A percentile compares a stretch with the other conserved stretches of the same genome.
Evolutionary conservation across 2,888 invertebrate species (phyloP).

Genomic region (Phortica magna): DNA sequence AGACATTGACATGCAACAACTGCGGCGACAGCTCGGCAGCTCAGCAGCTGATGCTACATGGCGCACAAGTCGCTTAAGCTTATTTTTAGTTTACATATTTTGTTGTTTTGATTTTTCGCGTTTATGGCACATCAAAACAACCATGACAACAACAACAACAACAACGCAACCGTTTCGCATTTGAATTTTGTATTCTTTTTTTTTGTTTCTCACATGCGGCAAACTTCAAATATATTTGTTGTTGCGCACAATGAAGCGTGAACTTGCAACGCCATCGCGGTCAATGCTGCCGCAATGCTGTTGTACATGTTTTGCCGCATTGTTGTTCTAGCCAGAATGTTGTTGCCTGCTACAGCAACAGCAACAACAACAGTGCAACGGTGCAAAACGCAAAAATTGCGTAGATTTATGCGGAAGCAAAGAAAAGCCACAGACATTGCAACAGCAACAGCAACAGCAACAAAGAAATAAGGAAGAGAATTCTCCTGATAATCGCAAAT

Average conservation of each 20-base stretch:
- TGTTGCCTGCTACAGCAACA: slow-evolving; percentile 7
- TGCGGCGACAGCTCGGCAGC: slow-evolving; percentile 43
- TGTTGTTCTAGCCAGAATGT: slow-evolving; percentile 17
- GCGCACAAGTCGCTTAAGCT: background rate
- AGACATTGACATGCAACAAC: slow-evolving; percentile 50
- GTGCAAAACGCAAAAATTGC: background rate
- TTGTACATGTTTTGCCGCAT: slow-evolving; percentile 34
- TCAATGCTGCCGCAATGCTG: slow-evolving; percentile 30
- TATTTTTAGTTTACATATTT: background rate
- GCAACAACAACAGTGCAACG: background rate
- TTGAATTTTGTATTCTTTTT: background rate
- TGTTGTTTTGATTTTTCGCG: background rate
- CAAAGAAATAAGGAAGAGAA: background rate
- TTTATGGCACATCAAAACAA: too few relatives aligned
- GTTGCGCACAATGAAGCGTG: slow-evolving; percentile 59
- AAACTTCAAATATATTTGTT: slow-evolving; percentile 61
- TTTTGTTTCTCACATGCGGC: slow-evolving; percentile 41
- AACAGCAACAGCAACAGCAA: too few relatives aligned
- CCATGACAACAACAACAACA: background rate
- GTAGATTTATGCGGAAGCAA: slow-evolving; percentile 24
- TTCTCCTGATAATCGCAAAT: slow-evolving; percentile 17
- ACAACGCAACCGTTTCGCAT: background rate
- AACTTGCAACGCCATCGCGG: slow-evolving; percentile 56
- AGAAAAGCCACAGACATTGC: background rate
- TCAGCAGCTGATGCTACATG: slow-evolving; percentile 29